Conservation (phyloP, 2,888 invertebrate genomes). For the Amorpha juglandis region DNA sequence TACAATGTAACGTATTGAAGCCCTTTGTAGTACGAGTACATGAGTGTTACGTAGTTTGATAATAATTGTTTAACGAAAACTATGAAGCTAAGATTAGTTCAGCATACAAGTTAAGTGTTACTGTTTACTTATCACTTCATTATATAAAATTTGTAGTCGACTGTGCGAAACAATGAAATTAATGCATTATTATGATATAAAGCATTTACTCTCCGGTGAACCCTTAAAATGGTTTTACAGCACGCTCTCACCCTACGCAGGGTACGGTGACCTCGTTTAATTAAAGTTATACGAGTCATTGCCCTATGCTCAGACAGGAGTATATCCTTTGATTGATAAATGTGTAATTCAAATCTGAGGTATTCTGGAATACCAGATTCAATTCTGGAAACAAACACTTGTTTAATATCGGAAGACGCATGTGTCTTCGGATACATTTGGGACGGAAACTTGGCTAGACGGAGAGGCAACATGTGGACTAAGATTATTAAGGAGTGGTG, state of each 20-base stretch:
- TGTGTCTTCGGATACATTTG: too few species aligned
- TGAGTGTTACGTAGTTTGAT: neutral
- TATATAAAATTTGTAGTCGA: neutral
- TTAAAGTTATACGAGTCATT: neutral
- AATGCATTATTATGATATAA: neutral
- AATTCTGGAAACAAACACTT: too few species aligned
- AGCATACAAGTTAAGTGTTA: neutral
- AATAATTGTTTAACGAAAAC: neutral
- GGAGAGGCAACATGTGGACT: too few species aligned
- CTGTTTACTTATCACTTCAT: too few species aligned
- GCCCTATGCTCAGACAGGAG: neutral
- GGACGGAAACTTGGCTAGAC: too few species aligned
- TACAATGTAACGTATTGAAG: conserved; percentile 29
- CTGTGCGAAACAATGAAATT: neutral
- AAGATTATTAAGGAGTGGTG: too few species aligned
- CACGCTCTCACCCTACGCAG: neutral
- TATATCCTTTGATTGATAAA: neutral
- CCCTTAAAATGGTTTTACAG: conserved; percentile 2
- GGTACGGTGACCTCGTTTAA: conserved; percentile 23
- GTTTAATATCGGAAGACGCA: too few species aligned
- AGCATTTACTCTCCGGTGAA: neutral
- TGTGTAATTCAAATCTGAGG: too few species aligned
- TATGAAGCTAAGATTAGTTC: neutral
- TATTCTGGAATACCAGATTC: too few species aligned
- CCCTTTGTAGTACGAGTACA: neutral